Base-by-base conservation (phyloP, 2,888 invertebrate genomes). In the Dolichomitus sp. region DNA sequence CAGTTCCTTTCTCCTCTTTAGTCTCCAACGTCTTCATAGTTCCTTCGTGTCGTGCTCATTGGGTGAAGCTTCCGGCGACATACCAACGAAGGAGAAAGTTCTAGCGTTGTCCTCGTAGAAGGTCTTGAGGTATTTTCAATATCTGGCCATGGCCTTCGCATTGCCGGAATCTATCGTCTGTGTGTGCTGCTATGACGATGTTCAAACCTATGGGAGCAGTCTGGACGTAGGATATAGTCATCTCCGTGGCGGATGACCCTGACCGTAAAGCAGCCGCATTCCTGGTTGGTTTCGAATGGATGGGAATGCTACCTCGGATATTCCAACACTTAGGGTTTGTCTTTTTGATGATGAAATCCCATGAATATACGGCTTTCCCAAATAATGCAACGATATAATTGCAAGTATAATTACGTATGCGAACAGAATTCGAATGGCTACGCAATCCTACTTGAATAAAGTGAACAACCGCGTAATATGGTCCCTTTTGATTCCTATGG, bases 91-190 rank as follows among this genome's bases (percentile, higher is more conserved):
- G 57, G 79, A 66, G 57, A 77, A 83, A 85, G 87, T 88, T 87
- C 85, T 86, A 81, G 83, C 79, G 85, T 85, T 84, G 86, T 84
- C 81, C 63, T 54, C 61, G 9, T 17, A 33, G 72, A 87, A 87
- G 81, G 86, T 88, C 88, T 86, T 87, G 87, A 89, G 90, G 91
- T 91, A 92, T 92, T 92, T 92, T 92, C 91, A 92, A 92, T 92
- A 92, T 92, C 92, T 92, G 90, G 87, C 84, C 80, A 81, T 84
- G 86, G 88, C 73, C 85, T 87, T 76, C 80, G 76, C 84, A 85
- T 87, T 85, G 80, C 40, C 66, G 85, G 83, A 76, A 80, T 86
- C 81, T 66, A 81, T 78, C 63, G 70, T 50, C 81, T 61, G 48
- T 73, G 69, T 77, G 65, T 73, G 52, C 63, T 37, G 33, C 52